Conservation (phyloP, 2,888 invertebrate genomes). For the Melikaiella ostensackeni region DNA sequence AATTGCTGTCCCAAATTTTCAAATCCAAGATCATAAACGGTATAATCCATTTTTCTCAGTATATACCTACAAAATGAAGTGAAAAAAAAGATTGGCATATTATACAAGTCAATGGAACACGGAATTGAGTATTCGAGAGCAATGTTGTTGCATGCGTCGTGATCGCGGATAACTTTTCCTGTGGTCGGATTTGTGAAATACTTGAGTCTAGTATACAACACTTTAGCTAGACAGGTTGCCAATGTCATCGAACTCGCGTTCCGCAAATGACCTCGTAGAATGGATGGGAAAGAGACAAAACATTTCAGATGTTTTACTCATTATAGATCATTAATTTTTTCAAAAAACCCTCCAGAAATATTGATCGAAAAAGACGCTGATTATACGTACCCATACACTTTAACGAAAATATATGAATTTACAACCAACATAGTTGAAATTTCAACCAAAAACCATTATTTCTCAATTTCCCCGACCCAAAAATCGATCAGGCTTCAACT, state of each 20-base stretch:
- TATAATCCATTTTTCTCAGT: too few relatives aligned
- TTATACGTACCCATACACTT: background rate
- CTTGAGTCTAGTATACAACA: slow-evolving; percentile 25
- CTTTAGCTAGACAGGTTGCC: slow-evolving; percentile 29
- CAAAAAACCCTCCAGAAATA: slow-evolving; percentile 4
- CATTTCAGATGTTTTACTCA: slow-evolving; percentile 8
- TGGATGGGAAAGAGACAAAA: slow-evolving; percentile 18
- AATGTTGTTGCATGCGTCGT: slow-evolving; percentile 24
- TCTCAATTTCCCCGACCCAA: too few relatives aligned
- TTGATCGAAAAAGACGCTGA: background rate
- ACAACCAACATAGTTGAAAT: too few relatives aligned
- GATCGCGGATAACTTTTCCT: slow-evolving; percentile 18
- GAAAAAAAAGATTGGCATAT: too few relatives aligned
- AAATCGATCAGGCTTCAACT: too few relatives aligned
- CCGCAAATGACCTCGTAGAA: slow-evolving; percentile 28
- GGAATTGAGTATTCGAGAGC: background rate
- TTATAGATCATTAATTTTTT: slow-evolving; percentile 5
- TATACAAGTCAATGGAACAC: too few relatives aligned
- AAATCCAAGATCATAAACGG: too few relatives aligned
- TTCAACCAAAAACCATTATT: too few relatives aligned
- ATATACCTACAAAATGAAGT: too few relatives aligned
- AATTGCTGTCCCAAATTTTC: too few relatives aligned
- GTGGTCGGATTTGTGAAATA: slow-evolving; percentile 35
- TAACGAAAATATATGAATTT: too few relatives aligned
- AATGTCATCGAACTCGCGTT: slow-evolving; percentile 37